Evolutionary conservation across 2,113 vertebrate genomes (phyloP).

Genomic region (Ploceus nigricollis): DNA sequence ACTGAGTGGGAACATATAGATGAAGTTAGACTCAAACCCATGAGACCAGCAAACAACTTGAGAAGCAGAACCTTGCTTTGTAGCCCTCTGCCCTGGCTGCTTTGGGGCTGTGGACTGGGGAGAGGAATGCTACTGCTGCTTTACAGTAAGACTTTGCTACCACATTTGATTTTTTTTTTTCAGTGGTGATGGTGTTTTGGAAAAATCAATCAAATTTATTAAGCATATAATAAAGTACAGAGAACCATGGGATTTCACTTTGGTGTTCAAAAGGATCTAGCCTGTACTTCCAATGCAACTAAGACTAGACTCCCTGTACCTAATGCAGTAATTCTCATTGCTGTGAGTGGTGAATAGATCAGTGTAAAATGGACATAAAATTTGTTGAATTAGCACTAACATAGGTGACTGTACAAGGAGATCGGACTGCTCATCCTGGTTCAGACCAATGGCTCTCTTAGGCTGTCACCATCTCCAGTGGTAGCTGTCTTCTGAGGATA

Average conservation of each 20-base stretch:
- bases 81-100: background rate
- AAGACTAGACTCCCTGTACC: background rate
- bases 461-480: background rate
- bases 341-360: background rate
- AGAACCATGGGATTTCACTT: background rate
- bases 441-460: background rate
- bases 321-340: background rate
- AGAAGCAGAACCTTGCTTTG: conserved; percentile 28
- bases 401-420: background rate
- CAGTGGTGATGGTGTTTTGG: background rate
- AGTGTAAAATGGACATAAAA: background rate
- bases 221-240: background rate
- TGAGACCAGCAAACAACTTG: background rate
- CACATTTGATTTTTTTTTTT: background rate
- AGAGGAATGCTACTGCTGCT: background rate
- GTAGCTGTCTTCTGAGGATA: background rate
- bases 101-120: background rate
- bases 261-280: background rate
- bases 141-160: background rate
- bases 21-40: background rate
- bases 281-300: background rate
- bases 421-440: background rate
- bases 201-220: conserved; percentile 9
- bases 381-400: background rate
- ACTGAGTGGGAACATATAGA: background rate